Base-by-base conservation (phyloP, 2,113 vertebrate genomes). In the Gavialis gangeticus region DNA sequence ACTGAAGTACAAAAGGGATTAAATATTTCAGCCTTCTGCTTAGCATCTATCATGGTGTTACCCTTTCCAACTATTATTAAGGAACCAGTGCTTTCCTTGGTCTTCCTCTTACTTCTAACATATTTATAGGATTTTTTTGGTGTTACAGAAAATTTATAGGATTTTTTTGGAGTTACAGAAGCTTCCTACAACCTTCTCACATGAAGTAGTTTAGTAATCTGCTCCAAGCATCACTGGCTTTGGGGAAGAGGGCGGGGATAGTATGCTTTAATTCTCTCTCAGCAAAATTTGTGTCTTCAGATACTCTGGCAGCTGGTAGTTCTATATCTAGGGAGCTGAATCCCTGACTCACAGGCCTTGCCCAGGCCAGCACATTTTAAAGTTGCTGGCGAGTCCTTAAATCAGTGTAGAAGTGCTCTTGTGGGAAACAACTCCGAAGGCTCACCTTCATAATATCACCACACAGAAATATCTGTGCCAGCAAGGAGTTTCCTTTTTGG, bases 171-270 rank as follows among this genome's bases (percentile, higher is more conserved):
- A 46, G 25, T 4, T 8, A 21, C 22, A 18, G 3, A 10, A 0
- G 0, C 4, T 2, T 62, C 73, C 94, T 7, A 7, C 79, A 18
- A 11, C 18, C 28, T 2, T 28, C 71, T 21, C 2, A 0, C 4
- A 82, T 3, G 24, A 54, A n/a, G 37, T 82, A 46, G 5, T 62
- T 12, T 10, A 37, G 22, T 1, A 2, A 4, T 28, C 13, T 54
- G 64, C 80, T 37, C 4, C 46, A 3, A 30, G 30, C 46, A 12
- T 19, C 21, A 3, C 1, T 60, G 1, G 3, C 1, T 21, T 73
- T 14, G 78, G 24, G 27, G 24, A 12, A 19, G 13, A 46, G 46
- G 46, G 46, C 8, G 7, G 46, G 46, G 46, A 46, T 46, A 46
- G 1, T 7, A 84, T 12, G 14, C n/a, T 75, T 90, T 54, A 13